These are phyloP conservation scores for Neopelma chrysocephalum DNA, from an alignment of 2,797 vertebrate genomes.

Conservation along the genomic window DNA sequence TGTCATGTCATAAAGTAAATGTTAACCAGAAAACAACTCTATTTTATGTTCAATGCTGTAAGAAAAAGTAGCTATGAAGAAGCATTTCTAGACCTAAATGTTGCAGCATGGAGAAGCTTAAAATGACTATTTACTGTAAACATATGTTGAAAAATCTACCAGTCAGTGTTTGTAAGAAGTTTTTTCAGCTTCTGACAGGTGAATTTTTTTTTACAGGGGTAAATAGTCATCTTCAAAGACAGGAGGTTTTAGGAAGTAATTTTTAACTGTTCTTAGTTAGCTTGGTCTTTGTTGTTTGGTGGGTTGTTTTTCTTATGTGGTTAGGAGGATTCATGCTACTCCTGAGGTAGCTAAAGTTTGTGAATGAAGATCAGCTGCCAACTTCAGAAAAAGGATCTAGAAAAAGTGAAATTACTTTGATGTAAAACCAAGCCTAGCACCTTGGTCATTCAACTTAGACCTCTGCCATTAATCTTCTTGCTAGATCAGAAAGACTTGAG, in stretches of 20 bases:
- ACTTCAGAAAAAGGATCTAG: not conserved
- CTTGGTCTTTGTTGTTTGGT: not conserved
- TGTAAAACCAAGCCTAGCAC: not conserved
- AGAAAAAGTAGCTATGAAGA: not conserved
- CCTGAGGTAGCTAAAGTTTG: not conserved
- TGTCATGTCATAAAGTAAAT: not conserved
- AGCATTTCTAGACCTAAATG: not conserved
- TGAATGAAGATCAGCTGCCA: not conserved
- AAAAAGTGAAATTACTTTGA: not conserved
- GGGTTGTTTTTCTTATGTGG: too few relatives aligned
- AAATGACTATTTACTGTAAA: not conserved
- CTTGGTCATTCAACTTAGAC: not conserved
- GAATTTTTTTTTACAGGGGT: not conserved
- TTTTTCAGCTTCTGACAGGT: not conserved
- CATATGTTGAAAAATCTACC: not conserved
- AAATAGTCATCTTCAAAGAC: not conserved
- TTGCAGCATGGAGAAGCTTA: not conserved
- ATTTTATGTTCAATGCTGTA: not conserved
- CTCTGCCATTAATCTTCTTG: not conserved
- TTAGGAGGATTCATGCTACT: not conserved
- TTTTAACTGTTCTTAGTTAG: not conserved
- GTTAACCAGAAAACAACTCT: not conserved
- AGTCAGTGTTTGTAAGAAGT: not conserved
- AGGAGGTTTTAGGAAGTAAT: not conserved
- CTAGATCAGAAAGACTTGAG: not conserved